Conservation (phyloP, 1,140 invertebrate genomes). For the Oreohelix idahoensis region DNA sequence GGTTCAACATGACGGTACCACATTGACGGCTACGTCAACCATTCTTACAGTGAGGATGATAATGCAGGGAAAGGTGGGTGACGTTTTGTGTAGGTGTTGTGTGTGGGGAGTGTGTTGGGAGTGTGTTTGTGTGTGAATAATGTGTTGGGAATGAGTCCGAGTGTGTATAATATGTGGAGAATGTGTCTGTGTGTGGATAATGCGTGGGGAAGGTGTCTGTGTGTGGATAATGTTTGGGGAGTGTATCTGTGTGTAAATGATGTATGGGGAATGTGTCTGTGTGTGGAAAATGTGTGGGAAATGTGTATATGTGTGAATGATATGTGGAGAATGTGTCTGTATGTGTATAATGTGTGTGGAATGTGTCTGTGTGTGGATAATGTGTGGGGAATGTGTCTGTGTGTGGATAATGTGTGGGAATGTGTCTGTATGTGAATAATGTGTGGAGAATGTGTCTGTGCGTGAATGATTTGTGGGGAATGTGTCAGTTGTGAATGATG, state of each 20-base stretch:
- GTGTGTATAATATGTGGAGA: background rate
- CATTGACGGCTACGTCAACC: slow-evolving; percentile 46
- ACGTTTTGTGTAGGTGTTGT: background rate
- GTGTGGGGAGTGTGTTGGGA: background rate
- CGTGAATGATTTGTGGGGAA: background rate
- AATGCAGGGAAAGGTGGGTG: slow-evolving; percentile 99
- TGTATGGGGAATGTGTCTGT: background rate
- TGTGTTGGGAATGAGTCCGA: background rate
- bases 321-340: background rate
- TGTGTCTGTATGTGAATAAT: background rate
- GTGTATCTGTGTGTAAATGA: background rate
- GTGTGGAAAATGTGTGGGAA: background rate
- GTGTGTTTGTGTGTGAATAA: background rate
- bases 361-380: background rate
- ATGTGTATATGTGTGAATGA: background rate
- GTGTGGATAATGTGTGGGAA: background rate
- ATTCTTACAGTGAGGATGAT: slow-evolving; percentile 98
- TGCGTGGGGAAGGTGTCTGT: background rate
- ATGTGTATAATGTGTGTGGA: background rate
- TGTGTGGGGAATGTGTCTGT: background rate
- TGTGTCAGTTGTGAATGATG: background rate
- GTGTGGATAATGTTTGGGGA: background rate
- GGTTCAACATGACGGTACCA: slow-evolving; percentile 36
- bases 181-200: background rate
- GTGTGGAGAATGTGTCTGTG: background rate